These are phyloP conservation scores for Stichopus chloronotus DNA, from an alignment of 35 echinoderm and acorn worm species.

Conservation along the genomic window DNA sequence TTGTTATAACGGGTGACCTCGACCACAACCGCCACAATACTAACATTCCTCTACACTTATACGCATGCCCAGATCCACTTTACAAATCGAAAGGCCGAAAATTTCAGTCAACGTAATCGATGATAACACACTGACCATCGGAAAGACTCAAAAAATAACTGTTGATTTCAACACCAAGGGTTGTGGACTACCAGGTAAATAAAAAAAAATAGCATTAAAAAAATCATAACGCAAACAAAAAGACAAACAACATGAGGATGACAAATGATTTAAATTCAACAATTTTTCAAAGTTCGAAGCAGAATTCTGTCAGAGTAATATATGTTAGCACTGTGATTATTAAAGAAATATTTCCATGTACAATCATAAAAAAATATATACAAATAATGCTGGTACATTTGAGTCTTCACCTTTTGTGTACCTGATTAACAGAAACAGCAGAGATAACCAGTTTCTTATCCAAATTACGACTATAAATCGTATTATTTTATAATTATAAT, in stretches of 20 bases:
- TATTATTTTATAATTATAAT: background rate
- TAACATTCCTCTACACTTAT: background rate
- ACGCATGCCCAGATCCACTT: background rate
- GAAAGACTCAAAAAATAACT: constrained; percentile 32
- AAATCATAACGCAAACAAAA: background rate
- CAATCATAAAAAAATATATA: background rate
- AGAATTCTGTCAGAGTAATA: constrained; percentile 38
- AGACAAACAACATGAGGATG: background rate
- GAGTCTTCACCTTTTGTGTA: background rate
- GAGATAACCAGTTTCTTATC: background rate
- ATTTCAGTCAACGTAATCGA: background rate
- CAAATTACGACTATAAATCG: background rate
- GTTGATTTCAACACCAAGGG: background rate
- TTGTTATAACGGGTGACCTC: background rate
- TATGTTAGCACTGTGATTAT: too few relatives aligned
- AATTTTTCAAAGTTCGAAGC: constrained; percentile 25
- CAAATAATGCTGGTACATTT: background rate
- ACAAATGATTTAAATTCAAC: background rate
- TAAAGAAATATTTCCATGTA: background rate
- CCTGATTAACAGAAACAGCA: background rate
- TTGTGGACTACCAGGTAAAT: constrained; percentile 9
- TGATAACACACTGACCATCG: background rate
- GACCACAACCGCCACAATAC: background rate
- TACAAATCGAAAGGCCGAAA: background rate
- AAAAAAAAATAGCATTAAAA: background rate